Base-by-base conservation (phyloP, 2,797 vertebrate genomes). In the Mareca penelope region DNA sequence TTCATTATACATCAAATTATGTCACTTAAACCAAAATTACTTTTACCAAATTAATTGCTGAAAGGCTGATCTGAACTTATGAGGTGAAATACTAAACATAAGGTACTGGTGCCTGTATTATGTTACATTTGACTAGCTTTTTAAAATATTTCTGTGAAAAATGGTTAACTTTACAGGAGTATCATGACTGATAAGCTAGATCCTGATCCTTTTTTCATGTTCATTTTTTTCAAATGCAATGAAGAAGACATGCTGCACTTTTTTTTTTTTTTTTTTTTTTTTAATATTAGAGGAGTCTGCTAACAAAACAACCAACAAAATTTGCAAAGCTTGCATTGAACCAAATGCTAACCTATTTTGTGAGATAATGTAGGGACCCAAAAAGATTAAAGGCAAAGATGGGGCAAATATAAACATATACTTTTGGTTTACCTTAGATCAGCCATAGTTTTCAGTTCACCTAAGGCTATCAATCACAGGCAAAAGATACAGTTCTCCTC, bases 401-500 rank as follows among this genome's bases (percentile, higher is more conserved):
- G 80, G 93, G 26, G 46, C 48, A 77, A 35, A 88, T 52, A 80
- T 92, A 81, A 82, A 94, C 24, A 52, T 93, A 89, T 8, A 53
- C 82, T 93, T 69, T 65, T 61, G n/a, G 52, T 40, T 81, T 86
- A 90, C 57, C 76, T 64, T 71, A 8, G 56, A 70, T 61, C 9
- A 87, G 67, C 15, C 59, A 64, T 23, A 94, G 72, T 65, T 90
- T 94, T 83, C 56, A 88, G 65, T 86, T 85, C 64, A 95, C 29
- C 29, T 77, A 89, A 85, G 55, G 50, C 75, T 46, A 76, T 56
- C 26, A 90, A 79, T 73, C 90, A 80, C 56, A 73, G 44, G 26
- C 42, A 96, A 81, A 96, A 93, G n/a, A 70, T 33, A 91, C 24
- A 52, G 89, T 80, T 59, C 85, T 89, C 56, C 69, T 80, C 57